A percentile compares a stretch with the other conserved stretches of the same genome.
Conservation (phyloP, 1,140 invertebrate genomes). For the Drosophila ohnishii region DNA sequence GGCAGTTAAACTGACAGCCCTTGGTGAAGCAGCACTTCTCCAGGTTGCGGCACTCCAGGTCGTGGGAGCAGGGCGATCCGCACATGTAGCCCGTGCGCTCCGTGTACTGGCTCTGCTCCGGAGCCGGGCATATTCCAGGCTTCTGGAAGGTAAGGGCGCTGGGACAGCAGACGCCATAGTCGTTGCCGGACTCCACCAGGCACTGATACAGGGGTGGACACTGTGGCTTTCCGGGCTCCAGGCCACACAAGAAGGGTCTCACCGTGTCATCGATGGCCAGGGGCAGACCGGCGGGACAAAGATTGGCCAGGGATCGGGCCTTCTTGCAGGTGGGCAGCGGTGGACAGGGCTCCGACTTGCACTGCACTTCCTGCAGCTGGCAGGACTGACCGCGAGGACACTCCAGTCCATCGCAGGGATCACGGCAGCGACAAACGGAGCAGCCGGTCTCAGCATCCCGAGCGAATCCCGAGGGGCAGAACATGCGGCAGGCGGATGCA, state of each 20-base stretch:
- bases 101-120: conserved; percentile 80
- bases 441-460: conserved; percentile 86
- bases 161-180: conserved; percentile 95
- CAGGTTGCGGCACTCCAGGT: conserved; percentile 90
- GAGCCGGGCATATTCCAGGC: conserved; percentile 88
- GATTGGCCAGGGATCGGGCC: conserved; percentile 88
- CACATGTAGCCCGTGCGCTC: conserved; percentile 84
- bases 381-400: conserved; percentile 90
- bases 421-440: conserved; percentile 90
- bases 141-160: conserved; percentile 89
- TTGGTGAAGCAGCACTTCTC: conserved; percentile 91
- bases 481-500: conserved; percentile 92
- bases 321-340: conserved; percentile 92
- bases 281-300: conserved; percentile 91
- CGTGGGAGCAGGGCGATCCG: conserved; percentile 88
- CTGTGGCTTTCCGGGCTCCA: conserved; percentile 89
- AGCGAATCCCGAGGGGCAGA: conserved; percentile 92
- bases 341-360: conserved; percentile 90
- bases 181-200: conserved; percentile 89
- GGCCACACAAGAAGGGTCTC: conserved; percentile 92
- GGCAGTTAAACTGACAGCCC: conserved; percentile 88
- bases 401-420: conserved; percentile 89
- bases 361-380: conserved; percentile 90
- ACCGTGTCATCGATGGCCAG: conserved; percentile 90
- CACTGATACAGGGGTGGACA: conserved; percentile 92